phyloP scores from a whole-genome alignment of 2,888 invertebrate genomes.

The Loripinus fragilis region DNA sequence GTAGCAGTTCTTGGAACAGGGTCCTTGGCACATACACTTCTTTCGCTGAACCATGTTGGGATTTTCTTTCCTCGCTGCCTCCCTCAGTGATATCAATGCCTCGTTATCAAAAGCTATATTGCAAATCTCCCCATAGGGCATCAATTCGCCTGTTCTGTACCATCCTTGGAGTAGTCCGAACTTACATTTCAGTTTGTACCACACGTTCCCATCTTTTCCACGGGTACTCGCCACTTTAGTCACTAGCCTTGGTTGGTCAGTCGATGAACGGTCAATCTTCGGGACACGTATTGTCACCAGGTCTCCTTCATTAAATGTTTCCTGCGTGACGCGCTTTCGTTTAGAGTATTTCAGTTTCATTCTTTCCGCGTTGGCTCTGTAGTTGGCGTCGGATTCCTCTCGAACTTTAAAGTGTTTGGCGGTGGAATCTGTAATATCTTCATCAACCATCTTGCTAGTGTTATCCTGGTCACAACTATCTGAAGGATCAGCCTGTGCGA shows the following conservation, averaged over 20 bases:
- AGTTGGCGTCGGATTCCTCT: conserved; percentile 1
- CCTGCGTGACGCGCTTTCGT: not conserved
- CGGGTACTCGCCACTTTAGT: not conserved
- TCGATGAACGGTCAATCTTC: not conserved
- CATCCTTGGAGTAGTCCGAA: not conserved
- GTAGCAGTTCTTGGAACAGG: conserved; percentile 14
- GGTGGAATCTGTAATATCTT: not conserved
- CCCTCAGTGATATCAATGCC: not conserved
- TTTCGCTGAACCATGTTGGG: conserved; percentile 3
- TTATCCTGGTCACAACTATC: too few relatives aligned
- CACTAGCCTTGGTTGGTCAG: not conserved
- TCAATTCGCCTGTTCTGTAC: not conserved
- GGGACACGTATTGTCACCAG: not conserved
- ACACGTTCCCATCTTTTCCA: not conserved
- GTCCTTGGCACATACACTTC: conserved; percentile 15
- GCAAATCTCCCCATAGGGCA: not conserved
- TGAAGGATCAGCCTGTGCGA: too few relatives aligned
- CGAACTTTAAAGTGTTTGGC: not conserved
- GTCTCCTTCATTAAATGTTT: not conserved
- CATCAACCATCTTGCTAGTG: too few relatives aligned
- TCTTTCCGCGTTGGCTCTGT: not conserved
- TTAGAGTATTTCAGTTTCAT: conserved; percentile 8
- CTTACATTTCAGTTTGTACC: conserved; percentile 13
- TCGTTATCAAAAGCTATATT: not conserved
- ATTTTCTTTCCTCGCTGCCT: not conserved